These are phyloP conservation scores for Tupiocoris notatus DNA, from an alignment of 2,888 invertebrate genomes.

Conservation along the genomic window DNA sequence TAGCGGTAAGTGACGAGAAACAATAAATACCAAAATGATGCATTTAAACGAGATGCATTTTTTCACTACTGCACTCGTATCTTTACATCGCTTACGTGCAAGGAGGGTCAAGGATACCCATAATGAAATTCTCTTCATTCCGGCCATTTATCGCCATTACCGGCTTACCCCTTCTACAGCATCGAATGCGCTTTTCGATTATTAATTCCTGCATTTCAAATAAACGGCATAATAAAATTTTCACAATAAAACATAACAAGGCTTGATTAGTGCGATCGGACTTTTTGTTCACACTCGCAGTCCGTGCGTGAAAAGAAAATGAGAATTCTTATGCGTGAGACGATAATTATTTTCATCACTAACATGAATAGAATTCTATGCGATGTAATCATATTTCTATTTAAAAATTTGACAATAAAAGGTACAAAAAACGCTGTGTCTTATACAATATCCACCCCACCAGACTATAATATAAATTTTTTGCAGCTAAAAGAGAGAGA, in stretches of 20 bases:
- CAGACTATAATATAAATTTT: constrained; percentile 17
- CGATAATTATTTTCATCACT: not conserved
- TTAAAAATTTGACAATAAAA: constrained; percentile 14
- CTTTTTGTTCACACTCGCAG: constrained; percentile 9
- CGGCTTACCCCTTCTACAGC: no score
- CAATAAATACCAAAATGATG: no score
- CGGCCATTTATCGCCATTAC: no score
- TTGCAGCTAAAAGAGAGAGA: not conserved
- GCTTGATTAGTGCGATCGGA: constrained; percentile 28
- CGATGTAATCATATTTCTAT: not conserved
- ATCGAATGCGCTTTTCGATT: constrained; percentile 1
- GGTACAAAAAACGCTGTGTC: constrained; percentile 28
- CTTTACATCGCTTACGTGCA: no score
- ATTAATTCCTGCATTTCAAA: constrained; percentile 1
- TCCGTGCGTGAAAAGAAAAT: not conserved
- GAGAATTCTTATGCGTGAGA: constrained; percentile 24
- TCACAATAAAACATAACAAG: constrained; percentile 32
- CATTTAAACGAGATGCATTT: no score
- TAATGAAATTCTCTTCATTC: no score
- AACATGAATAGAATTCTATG: constrained; percentile 20
- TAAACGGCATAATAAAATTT: constrained; percentile 27
- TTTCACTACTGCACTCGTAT: no score
- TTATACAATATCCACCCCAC: constrained; percentile 29
- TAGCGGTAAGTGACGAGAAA: no score
- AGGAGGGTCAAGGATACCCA: no score